Base-by-base conservation (phyloP, 64 coral and sea anemone genomes). In the Montipora efflorescens region DNA sequence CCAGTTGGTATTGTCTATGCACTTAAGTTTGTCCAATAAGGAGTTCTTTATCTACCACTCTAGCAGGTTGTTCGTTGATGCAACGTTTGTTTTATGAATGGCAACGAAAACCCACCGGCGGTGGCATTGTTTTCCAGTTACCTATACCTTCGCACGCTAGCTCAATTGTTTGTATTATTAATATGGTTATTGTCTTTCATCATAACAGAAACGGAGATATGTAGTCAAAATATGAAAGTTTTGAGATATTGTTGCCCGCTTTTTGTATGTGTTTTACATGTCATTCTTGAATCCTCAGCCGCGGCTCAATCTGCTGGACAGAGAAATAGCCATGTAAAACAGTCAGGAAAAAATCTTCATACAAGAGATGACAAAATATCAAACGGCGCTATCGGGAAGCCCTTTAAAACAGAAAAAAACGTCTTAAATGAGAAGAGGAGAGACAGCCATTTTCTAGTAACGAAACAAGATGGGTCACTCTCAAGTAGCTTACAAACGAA, bases 221-320 rank as follows among this genome's bases (percentile, higher is more conserved):
- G 90, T 92, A 92, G 90, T 76, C 90, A 92, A 92, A 92, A 92
- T 76, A 92, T 92, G 90, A 84, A 77, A 77, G 67, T 85, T 92
- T 86, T 83, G 59, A 66, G 45, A 77, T 92, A 86, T 86, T 86
- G 45, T 71, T 66, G 46, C 12, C 62, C 66, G 46, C 62, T 86
- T 86, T 47, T 86, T 49, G 36, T 86, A 16, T 72, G 47, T 68
- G 61, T 71, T 72, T 71, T n/a, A 72, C 82, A 52, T 7, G 11
- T 71, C 2, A 19, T 72, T 8, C 7, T 25, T 50, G 16, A 20
- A 1, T 20, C 4, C 3, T n/a, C 66, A 49, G 68, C 64, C 23
- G 18, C 25, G 19, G 18, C 46, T 48, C 43, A 86, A 18, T 50
- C 82, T 9, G 28, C 62, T 9, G 28, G 71, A n/a, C 45, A 20